phyloP scores from a whole-genome alignment of 2,113 vertebrate species.

The Odontesthes bonariensis region DNA sequence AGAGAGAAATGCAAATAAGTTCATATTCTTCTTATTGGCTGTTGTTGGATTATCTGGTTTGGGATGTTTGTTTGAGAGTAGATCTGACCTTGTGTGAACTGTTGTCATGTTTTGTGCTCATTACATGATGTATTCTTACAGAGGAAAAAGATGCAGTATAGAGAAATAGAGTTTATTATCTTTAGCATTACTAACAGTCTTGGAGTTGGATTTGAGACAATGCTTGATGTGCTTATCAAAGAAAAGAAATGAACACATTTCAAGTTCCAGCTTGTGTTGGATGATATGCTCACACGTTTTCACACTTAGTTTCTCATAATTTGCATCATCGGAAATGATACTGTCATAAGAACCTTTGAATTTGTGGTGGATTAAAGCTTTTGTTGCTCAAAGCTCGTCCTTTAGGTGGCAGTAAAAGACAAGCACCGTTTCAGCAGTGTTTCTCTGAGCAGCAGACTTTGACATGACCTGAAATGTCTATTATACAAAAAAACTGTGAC shows the following conservation, averaged over 20 bases:
- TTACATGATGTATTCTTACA: too few relatives aligned
- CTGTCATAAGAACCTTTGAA: constrained; percentile 1
- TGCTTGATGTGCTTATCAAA: constrained; percentile 48
- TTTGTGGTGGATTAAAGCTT: constrained; percentile 40
- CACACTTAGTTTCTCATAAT: background rate
- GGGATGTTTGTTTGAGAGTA: background rate
- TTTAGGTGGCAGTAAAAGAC: constrained; percentile 46
- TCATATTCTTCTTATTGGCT: background rate
- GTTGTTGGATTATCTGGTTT: background rate
- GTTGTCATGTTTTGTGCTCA: too few relatives aligned
- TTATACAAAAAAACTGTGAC: background rate
- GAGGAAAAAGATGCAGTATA: constrained; percentile 27
- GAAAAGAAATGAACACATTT: constrained; percentile 16
- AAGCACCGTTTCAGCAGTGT: background rate
- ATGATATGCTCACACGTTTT: background rate
- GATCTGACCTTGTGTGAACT: background rate
- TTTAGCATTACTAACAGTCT: constrained; percentile 56
- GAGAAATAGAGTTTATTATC: constrained; percentile 73
- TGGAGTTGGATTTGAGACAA: constrained; percentile 25
- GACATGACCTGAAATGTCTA: too few relatives aligned
- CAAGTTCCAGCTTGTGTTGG: background rate
- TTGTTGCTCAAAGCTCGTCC: constrained; percentile 38
- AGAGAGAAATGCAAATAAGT: too few relatives aligned
- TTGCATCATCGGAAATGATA: background rate
- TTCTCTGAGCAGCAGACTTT: background rate